A percentile compares a stretch with the other conserved stretches of the same genome.
These are phyloP conservation scores for Equus quagga DNA, from an alignment of 2,113 vertebrate species.

Conservation along the genomic window DNA sequence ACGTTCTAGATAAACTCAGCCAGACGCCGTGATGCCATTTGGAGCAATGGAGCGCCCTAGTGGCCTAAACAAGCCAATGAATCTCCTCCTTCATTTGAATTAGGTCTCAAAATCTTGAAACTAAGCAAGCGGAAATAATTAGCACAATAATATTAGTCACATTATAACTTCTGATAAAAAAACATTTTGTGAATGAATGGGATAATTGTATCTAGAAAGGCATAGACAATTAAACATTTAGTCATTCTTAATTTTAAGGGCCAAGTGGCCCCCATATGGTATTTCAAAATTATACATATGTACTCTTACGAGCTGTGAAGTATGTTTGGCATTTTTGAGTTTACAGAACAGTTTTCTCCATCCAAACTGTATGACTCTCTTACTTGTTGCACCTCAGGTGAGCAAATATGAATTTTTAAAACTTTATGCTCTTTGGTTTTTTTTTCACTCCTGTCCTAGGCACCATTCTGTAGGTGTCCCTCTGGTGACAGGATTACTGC, in stretches of 20 bases:
- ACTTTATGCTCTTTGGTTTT: background rate
- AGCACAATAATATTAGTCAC: background rate
- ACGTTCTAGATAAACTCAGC: background rate
- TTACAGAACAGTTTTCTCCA: background rate
- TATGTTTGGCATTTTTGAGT: background rate
- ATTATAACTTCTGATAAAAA: background rate
- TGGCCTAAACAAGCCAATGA: background rate
- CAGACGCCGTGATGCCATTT: background rate
- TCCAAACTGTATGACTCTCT: background rate
- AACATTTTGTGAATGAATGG: background rate
- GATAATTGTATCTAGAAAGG: background rate
- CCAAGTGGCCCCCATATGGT: background rate
- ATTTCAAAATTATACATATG: fast-evolving
- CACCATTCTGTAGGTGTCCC: background rate
- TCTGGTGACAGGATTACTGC: background rate
- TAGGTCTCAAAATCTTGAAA: background rate
- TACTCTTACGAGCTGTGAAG: background rate
- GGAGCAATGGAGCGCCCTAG: conserved; percentile 57
- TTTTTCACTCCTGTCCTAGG: background rate
- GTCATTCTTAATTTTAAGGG: background rate
- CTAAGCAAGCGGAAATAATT: background rate
- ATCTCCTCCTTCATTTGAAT: background rate
- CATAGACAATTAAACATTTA: background rate
- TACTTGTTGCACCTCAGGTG: background rate
- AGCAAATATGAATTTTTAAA: background rate